phyloP scores from a whole-genome alignment of 2,113 vertebrate genomes.

The Megaleporinus macrocephalus region DNA sequence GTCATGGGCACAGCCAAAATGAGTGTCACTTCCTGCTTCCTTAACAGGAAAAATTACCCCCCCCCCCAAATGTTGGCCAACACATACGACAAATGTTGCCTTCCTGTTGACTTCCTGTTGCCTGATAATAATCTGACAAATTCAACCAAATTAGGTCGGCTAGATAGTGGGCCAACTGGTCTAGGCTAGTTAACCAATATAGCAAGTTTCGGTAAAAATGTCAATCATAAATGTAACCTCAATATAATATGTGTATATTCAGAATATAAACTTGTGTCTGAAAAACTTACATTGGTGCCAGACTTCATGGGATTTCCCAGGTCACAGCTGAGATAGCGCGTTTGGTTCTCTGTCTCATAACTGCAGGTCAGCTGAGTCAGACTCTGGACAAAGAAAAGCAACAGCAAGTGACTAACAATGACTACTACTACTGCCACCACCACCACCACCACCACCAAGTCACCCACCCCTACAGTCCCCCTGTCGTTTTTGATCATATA shows the following conservation, averaged over 20 bases:
- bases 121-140: neutral
- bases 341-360: slow-evolving; percentile 85
- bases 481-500: no score
- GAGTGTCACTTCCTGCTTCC: slow-evolving; percentile 39
- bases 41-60: slow-evolving; percentile 55
- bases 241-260: neutral
- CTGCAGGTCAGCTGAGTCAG: slow-evolving; percentile 86
- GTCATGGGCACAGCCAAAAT: slow-evolving; percentile 52
- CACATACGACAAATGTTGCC: slow-evolving; percentile 14
- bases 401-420: neutral
- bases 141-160: neutral
- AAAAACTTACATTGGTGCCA: slow-evolving; percentile 81
- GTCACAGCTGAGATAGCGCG: slow-evolving; percentile 87
- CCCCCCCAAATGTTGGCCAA: slow-evolving; percentile 51
- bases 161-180: no score
- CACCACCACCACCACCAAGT: no score
- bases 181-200: no score
- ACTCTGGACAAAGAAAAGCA: slow-evolving; percentile 71
- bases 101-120: slow-evolving; percentile 54
- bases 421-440: neutral
- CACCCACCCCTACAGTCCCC: no score
- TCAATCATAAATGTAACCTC: neutral
- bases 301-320: slow-evolving; percentile 93
- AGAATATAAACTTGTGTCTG: no score
- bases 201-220: neutral